phyloP scores from a whole-genome alignment of 2,113 vertebrate genomes.

The Pelobates fuscus region DNA sequence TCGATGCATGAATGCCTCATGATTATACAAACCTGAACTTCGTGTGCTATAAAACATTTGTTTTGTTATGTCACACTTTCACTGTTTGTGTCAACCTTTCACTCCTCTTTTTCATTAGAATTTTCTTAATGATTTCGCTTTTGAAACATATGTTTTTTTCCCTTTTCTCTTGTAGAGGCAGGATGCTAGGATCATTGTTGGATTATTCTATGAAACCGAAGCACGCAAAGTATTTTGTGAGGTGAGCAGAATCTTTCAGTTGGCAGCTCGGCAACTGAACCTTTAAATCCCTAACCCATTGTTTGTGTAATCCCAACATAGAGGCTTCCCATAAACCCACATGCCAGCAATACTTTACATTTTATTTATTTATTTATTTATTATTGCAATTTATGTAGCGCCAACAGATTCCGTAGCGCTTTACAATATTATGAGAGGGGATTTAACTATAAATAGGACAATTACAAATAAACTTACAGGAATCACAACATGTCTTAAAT shows the following conservation, averaged over 20 bases:
- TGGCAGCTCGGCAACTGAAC: background rate
- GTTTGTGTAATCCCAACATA: background rate
- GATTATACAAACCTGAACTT: background rate
- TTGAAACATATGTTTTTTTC: background rate
- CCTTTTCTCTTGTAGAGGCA: conserved; percentile 69
- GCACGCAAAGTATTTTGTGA: conserved; percentile 95
- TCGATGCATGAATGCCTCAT: background rate
- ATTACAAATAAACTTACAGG: too few relatives aligned
- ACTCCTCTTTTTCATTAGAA: too few relatives aligned
- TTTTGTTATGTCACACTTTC: too few relatives aligned
- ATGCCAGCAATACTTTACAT: too few relatives aligned
- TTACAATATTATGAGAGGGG: too few relatives aligned
- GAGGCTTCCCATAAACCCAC: background rate
- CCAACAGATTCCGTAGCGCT: too few relatives aligned
- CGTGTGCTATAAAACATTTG: background rate
- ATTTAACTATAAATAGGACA: too few relatives aligned
- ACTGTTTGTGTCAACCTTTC: too few relatives aligned
- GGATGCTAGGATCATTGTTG: conserved; percentile 93
- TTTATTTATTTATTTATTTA: too few relatives aligned
- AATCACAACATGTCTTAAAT: too few relatives aligned
- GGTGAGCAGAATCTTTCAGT: conserved; percentile 61
- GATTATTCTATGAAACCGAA: conserved; percentile 94
- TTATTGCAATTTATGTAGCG: too few relatives aligned
- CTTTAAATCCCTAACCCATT: background rate
- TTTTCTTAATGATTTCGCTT: background rate